These are phyloP conservation scores for Agelastica alni DNA, from an alignment of 2,888 invertebrate species.

Conservation along the genomic window DNA sequence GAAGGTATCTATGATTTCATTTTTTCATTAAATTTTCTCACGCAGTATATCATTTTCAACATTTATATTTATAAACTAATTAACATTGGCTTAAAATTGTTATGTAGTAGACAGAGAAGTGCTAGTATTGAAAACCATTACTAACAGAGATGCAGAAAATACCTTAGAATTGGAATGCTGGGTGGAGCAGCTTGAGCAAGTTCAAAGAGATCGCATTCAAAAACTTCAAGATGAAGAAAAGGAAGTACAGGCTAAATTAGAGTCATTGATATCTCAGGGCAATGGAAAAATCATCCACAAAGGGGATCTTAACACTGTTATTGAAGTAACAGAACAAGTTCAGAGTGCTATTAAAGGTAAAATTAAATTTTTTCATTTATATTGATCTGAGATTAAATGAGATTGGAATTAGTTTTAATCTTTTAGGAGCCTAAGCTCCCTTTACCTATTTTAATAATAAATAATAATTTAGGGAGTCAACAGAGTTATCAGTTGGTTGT, in stretches of 20 bases:
- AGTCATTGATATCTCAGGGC: constrained; percentile 59
- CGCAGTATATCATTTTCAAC: no score
- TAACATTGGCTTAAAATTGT: no score
- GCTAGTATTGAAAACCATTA: constrained; percentile 49
- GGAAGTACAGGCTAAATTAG: constrained; percentile 58
- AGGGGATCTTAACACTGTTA: constrained; percentile 68
- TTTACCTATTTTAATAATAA: constrained; percentile 26
- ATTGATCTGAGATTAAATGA: no score
- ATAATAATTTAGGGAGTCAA: constrained; percentile 10
- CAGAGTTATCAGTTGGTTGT: constrained; percentile 58
- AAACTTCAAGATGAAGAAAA: constrained; percentile 70
- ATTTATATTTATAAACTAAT: no score
- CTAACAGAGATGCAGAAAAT: constrained; percentile 46
- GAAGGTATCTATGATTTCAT: background rate
- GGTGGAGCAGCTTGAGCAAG: constrained; percentile 70
- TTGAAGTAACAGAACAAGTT: constrained; percentile 57
- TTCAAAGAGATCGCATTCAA: constrained; percentile 54
- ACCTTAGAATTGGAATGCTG: constrained; percentile 70
- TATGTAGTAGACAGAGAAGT: constrained; percentile 48
- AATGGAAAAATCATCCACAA: constrained; percentile 69
- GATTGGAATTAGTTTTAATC: constrained; percentile 13
- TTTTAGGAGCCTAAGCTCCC: constrained; percentile 35
- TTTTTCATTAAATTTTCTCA: background rate
- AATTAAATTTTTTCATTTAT: no score
- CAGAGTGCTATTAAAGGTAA: constrained; percentile 36